Evolutionary conservation across 2,797 vertebrate genomes (phyloP), one percentile per base, ranked within the genome.

Genomic region (Scolopax bukidnonensis): DNA sequence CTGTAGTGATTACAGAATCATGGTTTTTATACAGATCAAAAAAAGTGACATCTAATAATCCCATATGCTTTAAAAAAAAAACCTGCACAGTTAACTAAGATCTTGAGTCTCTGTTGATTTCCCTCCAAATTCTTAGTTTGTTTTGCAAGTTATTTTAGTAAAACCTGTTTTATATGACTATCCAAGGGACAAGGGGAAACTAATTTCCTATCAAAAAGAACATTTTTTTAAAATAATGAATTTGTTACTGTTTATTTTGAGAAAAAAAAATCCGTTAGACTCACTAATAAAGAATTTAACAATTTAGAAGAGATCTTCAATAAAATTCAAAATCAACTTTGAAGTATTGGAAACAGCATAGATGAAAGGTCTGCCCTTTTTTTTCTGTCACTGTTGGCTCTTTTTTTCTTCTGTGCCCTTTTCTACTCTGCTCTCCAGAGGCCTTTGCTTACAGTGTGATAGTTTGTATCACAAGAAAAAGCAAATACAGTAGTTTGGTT

Each of bases 311-410:
- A 36, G 21, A 71, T 74, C 53, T 43, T 91, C 60, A 82, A 7
- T 36, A 47, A 71, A 84, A 81, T 59, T 76, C 11, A 40, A 54
- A 88, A 64, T 69, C 27, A 4, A 16, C 53, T 93, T 65, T 56
- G 48, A 87, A 87, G 53, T 61, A 63, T 41, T 81, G 20, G 40
- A 84, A 91, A 83, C 79, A 40, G 23, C 11, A 1, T 11, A 70
- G 51, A 80, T 60, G 23, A n/a, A 91, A 76, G 18, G 38, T 84
- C 41, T 92, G 77, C 73, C 69, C 73, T 96, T 91, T 95, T 91
- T 70, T 82, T 94, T 84, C 63, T 94, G 71, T 87, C 65, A 8
- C 53, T 80, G 41, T 79, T 85, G 60, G 13, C 68, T 61, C 41
- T 32, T 54, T 87, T 90, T 82, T 64, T 28, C 21, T 87, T 82